Base-by-base conservation (phyloP, 2,888 invertebrate genomes). In the Drosophila infuscata region DNA sequence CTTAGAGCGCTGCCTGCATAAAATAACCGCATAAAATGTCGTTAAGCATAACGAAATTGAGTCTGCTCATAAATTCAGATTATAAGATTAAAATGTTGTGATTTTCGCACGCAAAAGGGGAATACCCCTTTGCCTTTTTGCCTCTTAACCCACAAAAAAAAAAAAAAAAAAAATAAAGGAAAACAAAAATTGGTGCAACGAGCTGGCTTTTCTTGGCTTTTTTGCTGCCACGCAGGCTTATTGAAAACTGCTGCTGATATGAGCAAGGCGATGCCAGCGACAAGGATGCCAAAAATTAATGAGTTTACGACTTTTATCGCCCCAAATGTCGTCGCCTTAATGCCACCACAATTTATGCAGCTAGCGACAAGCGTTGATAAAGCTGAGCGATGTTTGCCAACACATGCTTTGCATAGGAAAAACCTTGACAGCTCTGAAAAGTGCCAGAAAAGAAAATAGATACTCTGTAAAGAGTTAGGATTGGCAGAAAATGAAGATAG, bases 1-100 rank as follows among this genome's bases (percentile, higher is more conserved):
- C 72, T 77, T 51, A 66, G 88, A 52, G 54, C 29, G 46, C 32
- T 70, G 70, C 78, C 81, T 83, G 80, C 85, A 90, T 79, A 83
- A 90, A 83, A 90, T 90, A 81, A 80, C 81, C 80, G 87, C 91
- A 87, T 81, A 88, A 87, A 91, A 88, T 87, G 91, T 81, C 86
- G 82, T 88, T 91, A 88, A 88, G 89, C 79, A 88, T 88, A 86
- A 89, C 90, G 89, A 89, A 88, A 91, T 91, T 89, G 88, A 90
- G 90, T 88, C 90, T 84, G 82, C 83, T 86, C 88, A 88, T 88
- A 88, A 88, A 89, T 89, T 91, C 88, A 88, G 90, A 91, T 88
- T 91, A 88, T 89, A 85, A 85, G 91, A 88, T 89, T 88, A 90
- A 88, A 88, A 88, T 89, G 89, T 84, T 87, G 82, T 88, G 89